A percentile compares a stretch with the other conserved stretches of the same genome.
Conservation (phyloP, 2,797 vertebrate species). For the Leptoclinus maculatus region DNA sequence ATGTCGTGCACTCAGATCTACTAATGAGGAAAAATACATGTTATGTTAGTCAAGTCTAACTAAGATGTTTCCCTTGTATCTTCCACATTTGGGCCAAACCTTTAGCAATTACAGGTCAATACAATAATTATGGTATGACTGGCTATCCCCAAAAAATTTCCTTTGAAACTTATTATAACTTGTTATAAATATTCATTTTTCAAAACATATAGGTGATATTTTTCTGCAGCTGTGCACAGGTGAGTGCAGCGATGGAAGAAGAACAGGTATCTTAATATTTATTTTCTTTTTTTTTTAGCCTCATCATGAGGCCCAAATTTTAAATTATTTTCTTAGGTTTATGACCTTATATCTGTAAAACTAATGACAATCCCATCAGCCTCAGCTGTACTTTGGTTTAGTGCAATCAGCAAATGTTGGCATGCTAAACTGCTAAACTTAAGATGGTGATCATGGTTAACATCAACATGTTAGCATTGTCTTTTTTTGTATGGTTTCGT, state of each 20-base stretch:
- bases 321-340: no score
- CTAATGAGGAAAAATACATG: slow-evolving; percentile 17
- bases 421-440: no score
- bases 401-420: no score
- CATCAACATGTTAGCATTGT: background rate
- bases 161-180: slow-evolving; percentile 6
- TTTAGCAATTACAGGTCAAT: background rate
- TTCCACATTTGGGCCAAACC: background rate
- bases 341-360: no score
- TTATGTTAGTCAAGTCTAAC: background rate
- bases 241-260: background rate
- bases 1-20: background rate
- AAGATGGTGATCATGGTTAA: no score
- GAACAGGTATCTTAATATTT: background rate
- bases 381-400: no score
- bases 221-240: slow-evolving; percentile 15
- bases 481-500: background rate
- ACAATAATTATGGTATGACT: background rate
- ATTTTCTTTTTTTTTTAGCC: no score
- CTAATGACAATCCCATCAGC: no score
- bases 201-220: no score
- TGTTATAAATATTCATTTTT: no score
- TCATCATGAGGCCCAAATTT: no score
- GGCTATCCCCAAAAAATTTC: background rate
- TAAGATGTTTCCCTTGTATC: slow-evolving; percentile 7